phyloP scores from a whole-genome alignment of 2,113 vertebrate species.

The Carassius auratus region DNA sequence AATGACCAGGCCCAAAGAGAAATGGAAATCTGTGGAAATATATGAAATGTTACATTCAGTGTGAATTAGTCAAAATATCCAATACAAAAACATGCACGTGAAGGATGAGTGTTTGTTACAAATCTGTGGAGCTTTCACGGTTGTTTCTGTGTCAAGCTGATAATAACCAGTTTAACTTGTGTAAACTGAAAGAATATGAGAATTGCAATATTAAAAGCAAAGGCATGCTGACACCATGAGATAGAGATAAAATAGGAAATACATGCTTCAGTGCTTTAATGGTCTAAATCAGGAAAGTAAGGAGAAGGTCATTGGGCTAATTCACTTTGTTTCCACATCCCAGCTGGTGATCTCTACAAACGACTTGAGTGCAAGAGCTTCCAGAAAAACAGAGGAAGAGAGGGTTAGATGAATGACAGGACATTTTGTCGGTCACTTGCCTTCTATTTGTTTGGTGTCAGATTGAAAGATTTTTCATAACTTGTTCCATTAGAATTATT shows the following conservation, averaged over 20 bases:
- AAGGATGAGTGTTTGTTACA: neutral
- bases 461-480: neutral
- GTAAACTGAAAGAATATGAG: neutral
- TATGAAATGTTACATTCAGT: neutral
- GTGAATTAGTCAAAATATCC: neutral
- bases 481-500: neutral
- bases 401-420: neutral
- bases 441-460: neutral
- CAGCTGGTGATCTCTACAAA: slow-evolving; percentile 5
- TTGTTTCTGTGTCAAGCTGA: neutral
- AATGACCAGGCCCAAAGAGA: neutral
- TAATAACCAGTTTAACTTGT: neutral
- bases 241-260: slow-evolving; percentile 1
- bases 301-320: neutral
- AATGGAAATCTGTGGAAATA: neutral
- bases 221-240: neutral
- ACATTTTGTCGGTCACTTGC: neutral
- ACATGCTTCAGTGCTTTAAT: slow-evolving; percentile 4
- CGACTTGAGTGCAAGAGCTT: neutral
- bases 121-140: neutral
- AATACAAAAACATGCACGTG: neutral
- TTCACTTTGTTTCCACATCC: slow-evolving; percentile 15
- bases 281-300: neutral
- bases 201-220: neutral
- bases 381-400: neutral